These are phyloP conservation scores for Diplolepis rosae DNA, from an alignment of 2,888 invertebrate species.

Conservation along the genomic window DNA sequence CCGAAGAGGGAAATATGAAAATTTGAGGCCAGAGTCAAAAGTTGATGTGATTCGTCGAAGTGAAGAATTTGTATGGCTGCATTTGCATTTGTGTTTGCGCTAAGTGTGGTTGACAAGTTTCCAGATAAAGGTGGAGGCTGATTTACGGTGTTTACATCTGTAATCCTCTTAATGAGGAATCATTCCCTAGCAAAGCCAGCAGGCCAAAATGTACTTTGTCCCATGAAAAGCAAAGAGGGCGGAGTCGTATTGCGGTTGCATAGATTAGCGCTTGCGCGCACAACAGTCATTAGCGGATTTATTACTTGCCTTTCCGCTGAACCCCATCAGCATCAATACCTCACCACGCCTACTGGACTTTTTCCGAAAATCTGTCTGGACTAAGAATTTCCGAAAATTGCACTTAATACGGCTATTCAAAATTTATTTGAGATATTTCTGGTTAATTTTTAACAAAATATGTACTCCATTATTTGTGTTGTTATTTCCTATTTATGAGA, in stretches of 20 bases:
- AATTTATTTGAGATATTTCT: no score
- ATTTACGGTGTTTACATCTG: constrained; percentile 63
- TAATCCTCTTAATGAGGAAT: constrained; percentile 63
- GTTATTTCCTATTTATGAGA: no score
- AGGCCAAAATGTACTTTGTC: constrained; percentile 19
- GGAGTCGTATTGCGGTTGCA: constrained; percentile 62
- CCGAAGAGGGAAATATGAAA: no score
- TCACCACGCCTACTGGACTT: background rate
- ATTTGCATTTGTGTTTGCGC: constrained; percentile 15
- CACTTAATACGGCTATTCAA: background rate
- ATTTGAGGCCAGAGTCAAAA: no score
- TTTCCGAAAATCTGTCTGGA: background rate
- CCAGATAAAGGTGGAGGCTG: constrained; percentile 35
- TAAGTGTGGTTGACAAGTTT: constrained; percentile 13
- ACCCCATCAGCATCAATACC: constrained; percentile 37
- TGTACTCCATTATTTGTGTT: no score
- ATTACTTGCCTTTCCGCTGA: constrained; percentile 59
- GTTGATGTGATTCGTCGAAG: background rate
- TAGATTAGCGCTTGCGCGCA: constrained; percentile 65
- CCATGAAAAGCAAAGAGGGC: constrained; percentile 48
- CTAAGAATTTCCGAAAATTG: background rate
- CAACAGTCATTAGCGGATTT: constrained; percentile 68
- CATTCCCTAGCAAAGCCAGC: constrained; percentile 38
- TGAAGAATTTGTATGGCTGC: background rate
- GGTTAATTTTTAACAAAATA: no score